Evolutionary conservation across 2,888 invertebrate genomes (phyloP).

Genomic region (Pemphredon lugubris): DNA sequence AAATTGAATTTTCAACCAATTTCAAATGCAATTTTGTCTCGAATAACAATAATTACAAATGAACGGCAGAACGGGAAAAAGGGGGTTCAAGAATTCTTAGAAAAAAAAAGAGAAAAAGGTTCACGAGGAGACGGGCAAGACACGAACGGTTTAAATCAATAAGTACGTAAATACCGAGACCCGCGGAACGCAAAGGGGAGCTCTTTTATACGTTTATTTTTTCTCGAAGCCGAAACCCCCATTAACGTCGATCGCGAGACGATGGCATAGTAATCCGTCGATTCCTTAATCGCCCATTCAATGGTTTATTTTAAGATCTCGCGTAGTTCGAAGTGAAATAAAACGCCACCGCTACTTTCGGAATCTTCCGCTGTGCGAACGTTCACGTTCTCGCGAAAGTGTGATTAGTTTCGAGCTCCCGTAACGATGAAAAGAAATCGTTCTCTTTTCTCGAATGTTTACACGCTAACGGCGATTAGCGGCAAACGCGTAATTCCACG

Average conservation of each 20-base stretch:
- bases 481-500: too few species aligned
- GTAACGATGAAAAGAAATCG: too few species aligned
- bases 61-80: too few species aligned
- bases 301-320: constrained; percentile 25
- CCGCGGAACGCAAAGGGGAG: constrained; percentile 7
- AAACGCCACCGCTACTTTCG: not conserved
- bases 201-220: constrained; percentile 31
- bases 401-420: too few species aligned
- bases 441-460: too few species aligned
- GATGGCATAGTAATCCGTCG: constrained; percentile 19
- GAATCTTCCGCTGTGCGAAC: too few species aligned
- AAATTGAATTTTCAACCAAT: too few species aligned
- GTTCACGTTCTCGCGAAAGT: too few species aligned
- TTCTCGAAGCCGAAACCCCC: constrained; percentile 18
- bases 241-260: constrained; percentile 26
- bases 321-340: not conserved
- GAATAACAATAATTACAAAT: too few species aligned
- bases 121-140: too few species aligned
- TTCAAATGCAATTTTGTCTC: too few species aligned
- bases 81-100: not conserved
- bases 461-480: too few species aligned
- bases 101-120: not conserved
- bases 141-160: constrained; percentile 2
- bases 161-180: constrained; percentile 10
- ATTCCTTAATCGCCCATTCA: constrained; percentile 18